phyloP scores from a whole-genome alignment of 2,888 invertebrate species.

The Heliothis peltigera region DNA sequence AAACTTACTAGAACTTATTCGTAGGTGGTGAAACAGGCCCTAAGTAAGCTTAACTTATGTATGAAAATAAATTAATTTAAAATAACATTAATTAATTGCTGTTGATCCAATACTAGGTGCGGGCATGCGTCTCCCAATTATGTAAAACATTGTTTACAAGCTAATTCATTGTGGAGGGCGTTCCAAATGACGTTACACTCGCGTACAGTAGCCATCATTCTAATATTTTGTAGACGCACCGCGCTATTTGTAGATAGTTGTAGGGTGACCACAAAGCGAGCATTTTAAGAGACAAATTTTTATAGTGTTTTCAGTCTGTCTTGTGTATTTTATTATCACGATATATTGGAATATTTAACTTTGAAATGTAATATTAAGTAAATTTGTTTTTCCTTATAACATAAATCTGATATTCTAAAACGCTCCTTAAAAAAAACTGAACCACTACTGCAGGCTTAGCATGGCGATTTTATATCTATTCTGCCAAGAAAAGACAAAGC shows the following conservation, averaged over 20 bases:
- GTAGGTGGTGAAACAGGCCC: too few species aligned
- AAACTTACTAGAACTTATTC: too few species aligned
- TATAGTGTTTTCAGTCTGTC: not conserved
- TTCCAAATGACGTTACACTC: constrained; percentile 43
- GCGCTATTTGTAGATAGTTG: constrained; percentile 46
- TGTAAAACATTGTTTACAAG: constrained; percentile 55
- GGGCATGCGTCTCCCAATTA: constrained; percentile 40
- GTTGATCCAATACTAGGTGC: constrained; percentile 14
- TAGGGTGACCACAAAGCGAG: constrained; percentile 21
- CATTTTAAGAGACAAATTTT: not conserved
- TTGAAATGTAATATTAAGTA: too few species aligned
- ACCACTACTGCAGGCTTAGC: too few species aligned
- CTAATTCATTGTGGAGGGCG: constrained; percentile 51
- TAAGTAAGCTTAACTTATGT: too few species aligned
- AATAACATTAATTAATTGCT: constrained; percentile 24
- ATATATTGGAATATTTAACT: too few species aligned
- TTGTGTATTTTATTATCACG: not conserved
- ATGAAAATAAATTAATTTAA: not conserved
- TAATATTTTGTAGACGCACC: constrained; percentile 51
- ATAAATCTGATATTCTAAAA: too few species aligned
- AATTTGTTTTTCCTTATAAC: too few species aligned
- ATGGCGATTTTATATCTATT: too few species aligned
- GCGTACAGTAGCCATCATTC: constrained; percentile 52
- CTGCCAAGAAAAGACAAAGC: too few species aligned
- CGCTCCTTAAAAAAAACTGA: too few species aligned